Conservation (phyloP, 2,888 invertebrate species). For the Hemistola chrysoprasaria region DNA sequence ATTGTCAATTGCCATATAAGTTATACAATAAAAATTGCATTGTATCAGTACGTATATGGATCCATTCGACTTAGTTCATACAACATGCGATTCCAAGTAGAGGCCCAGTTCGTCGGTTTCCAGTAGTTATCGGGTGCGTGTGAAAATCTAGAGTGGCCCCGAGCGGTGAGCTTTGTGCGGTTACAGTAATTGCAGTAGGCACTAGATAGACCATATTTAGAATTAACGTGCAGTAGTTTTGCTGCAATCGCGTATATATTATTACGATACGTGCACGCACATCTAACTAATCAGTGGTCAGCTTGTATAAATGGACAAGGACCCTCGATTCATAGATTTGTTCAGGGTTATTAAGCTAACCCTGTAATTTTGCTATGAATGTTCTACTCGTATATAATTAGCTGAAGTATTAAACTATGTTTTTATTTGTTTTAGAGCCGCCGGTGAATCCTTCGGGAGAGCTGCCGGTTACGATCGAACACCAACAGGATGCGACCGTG, state of each 20-base stretch:
- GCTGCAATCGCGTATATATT: constrained; percentile 68
- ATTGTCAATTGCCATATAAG: constrained; percentile 17
- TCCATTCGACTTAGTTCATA: constrained; percentile 31
- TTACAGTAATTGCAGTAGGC: constrained; percentile 56
- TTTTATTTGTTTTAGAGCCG: constrained; percentile 74
- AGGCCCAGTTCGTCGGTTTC: constrained; percentile 21
- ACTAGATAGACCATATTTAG: constrained; percentile 51
- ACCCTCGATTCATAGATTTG: constrained; percentile 48
- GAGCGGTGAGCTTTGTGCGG: constrained; percentile 49
- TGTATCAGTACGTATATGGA: constrained; percentile 14
- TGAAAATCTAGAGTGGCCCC: constrained; percentile 60
- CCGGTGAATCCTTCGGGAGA: constrained; percentile 72
- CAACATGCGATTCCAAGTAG: constrained; percentile 38
- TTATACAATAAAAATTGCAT: constrained; percentile 21
- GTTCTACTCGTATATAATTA: no score
- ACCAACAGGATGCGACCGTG: constrained; percentile 87
- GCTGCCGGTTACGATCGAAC: constrained; percentile 89
- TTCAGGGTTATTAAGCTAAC: constrained; percentile 46
- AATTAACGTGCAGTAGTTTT: constrained; percentile 37
- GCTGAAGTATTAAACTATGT: constrained; percentile 23
- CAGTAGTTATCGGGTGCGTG: constrained; percentile 56
- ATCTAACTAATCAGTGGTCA: constrained; percentile 54
- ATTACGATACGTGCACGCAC: constrained; percentile 60
- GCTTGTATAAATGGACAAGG: constrained; percentile 40
- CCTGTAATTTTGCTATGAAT: constrained; percentile 32